Percentiles rank a stretch among this genome's conserved stretches.
These are phyloP conservation scores for Arctia plantaginis DNA, from an alignment of 2,888 invertebrate genomes.

Conservation along the genomic window DNA sequence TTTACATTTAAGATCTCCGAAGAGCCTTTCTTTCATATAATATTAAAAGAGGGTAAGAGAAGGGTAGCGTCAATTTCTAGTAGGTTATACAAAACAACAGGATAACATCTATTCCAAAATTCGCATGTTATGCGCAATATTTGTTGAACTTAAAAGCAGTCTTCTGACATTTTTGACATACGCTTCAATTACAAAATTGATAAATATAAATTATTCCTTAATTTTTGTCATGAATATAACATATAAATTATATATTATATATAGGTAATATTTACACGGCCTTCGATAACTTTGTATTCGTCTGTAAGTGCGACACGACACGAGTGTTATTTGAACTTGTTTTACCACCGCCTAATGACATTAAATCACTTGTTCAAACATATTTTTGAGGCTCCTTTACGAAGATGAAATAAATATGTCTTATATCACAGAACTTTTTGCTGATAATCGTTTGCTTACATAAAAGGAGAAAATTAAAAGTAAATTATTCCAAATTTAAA, in stretches of 20 bases:
- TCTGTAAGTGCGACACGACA: conserved; percentile 43
- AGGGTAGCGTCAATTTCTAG: not conserved
- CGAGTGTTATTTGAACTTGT: conserved; percentile 41
- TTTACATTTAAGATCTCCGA: not conserved
- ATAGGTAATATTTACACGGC: conserved; percentile 29
- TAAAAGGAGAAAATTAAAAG: not conserved
- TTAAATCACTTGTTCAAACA: conserved; percentile 58
- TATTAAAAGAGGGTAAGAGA: not conserved
- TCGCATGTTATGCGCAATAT: not conserved
- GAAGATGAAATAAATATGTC: conserved; percentile 10
- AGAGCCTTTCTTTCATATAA: not conserved
- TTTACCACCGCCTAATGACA: conserved; percentile 58
- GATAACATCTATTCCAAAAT: not conserved
- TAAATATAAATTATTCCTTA: conserved; percentile 31
- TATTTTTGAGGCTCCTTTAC: conserved; percentile 39
- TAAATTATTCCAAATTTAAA: not conserved
- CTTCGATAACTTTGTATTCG: conserved; percentile 47
- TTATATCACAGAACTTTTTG: not conserved
- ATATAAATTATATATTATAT: conserved; percentile 4
- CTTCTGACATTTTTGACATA: conserved; percentile 16
- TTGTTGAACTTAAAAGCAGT: not conserved
- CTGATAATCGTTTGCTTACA: not conserved
- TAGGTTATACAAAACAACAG: not conserved
- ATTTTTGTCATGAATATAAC: conserved; percentile 27
- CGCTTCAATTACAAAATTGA: conserved; percentile 29